Evolutionary conservation across 1,140 invertebrate species (phyloP), one percentile per base, ranked within the genome.

Genomic region (Mya arenaria): DNA sequence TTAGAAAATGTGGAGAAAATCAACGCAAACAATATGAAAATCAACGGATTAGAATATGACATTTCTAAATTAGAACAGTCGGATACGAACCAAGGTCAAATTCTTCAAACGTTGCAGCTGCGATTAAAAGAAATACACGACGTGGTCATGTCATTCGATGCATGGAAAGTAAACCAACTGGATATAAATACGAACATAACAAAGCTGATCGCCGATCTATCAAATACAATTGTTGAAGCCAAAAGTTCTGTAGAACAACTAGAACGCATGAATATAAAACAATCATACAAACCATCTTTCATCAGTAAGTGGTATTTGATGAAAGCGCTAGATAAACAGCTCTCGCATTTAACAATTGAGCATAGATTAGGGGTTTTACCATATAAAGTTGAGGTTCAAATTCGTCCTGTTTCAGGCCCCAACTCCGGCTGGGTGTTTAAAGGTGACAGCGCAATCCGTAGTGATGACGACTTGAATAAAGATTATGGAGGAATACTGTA

Each of bases 311-410:
- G 72, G 72, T 41, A 62, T 3, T 63, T 75, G 28, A 75, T 75
- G 72, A 25, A 41, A 10, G 56, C 72, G 2, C 72, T 62, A 41
- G 58, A 63, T 23, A 23, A n/a, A 4, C 28, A 37, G 0, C 13
- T 60, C 13, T 15, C 30, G n/a, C 23, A 60, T 4, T 37, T n/a
- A 10, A 25, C 56, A 41, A 39, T 75, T 3, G n/a, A 3, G 3
- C 72, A 75, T 34, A 58, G 37, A 1, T 17, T 62, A 19, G 36
- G 56, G 23, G 30, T 58, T 13, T 63, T 75, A 28, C 72, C 72
- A 17, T 62, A 28, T n/a, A 75, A 75, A 63, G 72, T 75, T 19
- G 72, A 75, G 32, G 72, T 75, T 41, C 72, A 75, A 63, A 75
- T 75, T n/a, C 32, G 72, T 32, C 72, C 72, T 3, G 63, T 48